Evolutionary conservation across 1,140 invertebrate species (phyloP).

Genomic region (Drosophila kohkoa): DNA sequence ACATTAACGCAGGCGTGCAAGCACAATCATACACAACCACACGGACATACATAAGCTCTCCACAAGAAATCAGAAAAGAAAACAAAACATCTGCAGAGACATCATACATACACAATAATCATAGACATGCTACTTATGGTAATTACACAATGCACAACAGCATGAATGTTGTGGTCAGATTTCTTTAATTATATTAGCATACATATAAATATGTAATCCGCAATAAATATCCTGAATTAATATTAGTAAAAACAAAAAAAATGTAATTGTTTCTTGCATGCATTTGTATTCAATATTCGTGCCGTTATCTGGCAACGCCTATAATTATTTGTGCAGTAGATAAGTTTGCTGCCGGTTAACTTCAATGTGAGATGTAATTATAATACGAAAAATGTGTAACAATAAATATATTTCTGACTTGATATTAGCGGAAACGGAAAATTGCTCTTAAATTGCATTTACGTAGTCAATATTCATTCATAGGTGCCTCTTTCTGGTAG

Average conservation of each 20-base stretch:
- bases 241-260: slow-evolving; percentile 5
- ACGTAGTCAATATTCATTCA: no score
- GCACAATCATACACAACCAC: slow-evolving; percentile 13
- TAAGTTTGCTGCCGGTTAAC: no score
- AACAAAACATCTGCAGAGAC: slow-evolving; percentile 16
- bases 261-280: neutral
- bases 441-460: no score
- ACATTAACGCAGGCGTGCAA: slow-evolving; percentile 1
- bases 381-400: no score
- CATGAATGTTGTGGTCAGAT: slow-evolving; percentile 4
- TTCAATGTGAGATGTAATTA: no score
- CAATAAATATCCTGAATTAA: slow-evolving; percentile 13
- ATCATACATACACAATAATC: slow-evolving; percentile 13
- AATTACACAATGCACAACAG: slow-evolving; percentile 2
- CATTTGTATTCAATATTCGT: neutral
- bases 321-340: no score
- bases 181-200: slow-evolving; percentile 21
- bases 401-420: no score
- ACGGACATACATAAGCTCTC: slow-evolving; percentile 14
- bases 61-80: slow-evolving; percentile 3
- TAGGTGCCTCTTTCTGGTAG: no score
- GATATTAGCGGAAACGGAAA: no score
- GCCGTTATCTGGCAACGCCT: no score
- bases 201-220: slow-evolving; percentile 38
- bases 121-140: slow-evolving; percentile 15